Conservation (phyloP, 2,888 invertebrate species). For the Parthenolecanium corni region DNA sequence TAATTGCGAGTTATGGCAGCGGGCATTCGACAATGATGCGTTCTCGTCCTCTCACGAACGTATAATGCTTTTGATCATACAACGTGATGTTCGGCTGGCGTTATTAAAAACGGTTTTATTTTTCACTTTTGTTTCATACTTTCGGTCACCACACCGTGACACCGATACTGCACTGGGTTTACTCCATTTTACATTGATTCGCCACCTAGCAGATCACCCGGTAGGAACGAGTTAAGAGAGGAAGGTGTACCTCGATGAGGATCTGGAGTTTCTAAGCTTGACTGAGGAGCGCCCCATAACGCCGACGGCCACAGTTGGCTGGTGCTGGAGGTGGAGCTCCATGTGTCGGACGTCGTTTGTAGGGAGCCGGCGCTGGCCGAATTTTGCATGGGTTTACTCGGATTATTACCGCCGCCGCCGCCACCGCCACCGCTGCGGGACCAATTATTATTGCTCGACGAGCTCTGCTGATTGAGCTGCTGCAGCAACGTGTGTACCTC, state of each 20-base stretch:
- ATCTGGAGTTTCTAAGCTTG: constrained; percentile 49
- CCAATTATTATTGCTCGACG: constrained; percentile 41
- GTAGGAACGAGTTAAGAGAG: constrained; percentile 74
- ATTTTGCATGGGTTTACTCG: constrained; percentile 18
- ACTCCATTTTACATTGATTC: constrained; percentile 73
- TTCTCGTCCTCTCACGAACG: background rate
- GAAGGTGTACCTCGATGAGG: constrained; percentile 73
- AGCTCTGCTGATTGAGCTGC: constrained; percentile 58
- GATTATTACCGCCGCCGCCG: constrained; percentile 31
- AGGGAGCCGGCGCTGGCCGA: constrained; percentile 8
- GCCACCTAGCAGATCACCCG: constrained; percentile 75
- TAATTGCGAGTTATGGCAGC: constrained; percentile 27
- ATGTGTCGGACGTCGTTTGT: constrained; percentile 43
- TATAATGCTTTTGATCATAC: no score
- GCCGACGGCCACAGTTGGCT: constrained; percentile 48
- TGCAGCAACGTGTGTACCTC: constrained; percentile 79
- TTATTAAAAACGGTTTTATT: background rate
- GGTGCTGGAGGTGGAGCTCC: constrained; percentile 42
- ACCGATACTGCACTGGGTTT: no score
- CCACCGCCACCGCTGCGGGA: no score
- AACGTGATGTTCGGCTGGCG: background rate
- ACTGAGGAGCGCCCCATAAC: constrained; percentile 42
- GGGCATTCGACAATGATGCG: background rate
- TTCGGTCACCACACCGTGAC: no score
- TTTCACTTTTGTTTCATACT: no score